These are phyloP conservation scores for Schizaphis graminum DNA, from an alignment of 2,888 invertebrate genomes.

Conservation along the genomic window DNA sequence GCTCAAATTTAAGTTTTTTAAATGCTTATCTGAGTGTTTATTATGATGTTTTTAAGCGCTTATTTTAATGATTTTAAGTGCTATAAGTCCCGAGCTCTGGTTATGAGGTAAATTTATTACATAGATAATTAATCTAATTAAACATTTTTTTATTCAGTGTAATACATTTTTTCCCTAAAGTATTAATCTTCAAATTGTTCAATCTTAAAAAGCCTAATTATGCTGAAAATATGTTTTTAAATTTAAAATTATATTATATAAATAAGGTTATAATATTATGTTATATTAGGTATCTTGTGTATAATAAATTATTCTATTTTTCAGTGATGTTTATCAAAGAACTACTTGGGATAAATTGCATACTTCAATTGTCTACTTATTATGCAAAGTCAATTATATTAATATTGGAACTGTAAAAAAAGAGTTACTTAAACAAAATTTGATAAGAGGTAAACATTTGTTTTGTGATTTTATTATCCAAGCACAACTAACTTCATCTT, in stretches of 20 bases:
- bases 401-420: conserved; percentile 93
- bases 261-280: not conserved
- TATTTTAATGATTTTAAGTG: too few species aligned
- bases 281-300: too few species aligned
- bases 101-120: not conserved
- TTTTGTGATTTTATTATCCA: conserved; percentile 93
- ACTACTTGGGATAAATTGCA: conserved; percentile 99
- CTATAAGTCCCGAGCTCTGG: too few species aligned
- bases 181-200: not conserved
- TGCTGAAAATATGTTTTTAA: not conserved
- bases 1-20: too few species aligned
- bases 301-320: not conserved
- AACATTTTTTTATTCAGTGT: not conserved
- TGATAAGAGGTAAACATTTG: conserved; percentile 94
- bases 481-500: conserved; percentile 97
- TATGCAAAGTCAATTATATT: conserved; percentile 96
- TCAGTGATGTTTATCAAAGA: conserved; percentile 92
- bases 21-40: too few species aligned
- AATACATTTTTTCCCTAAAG: not conserved
- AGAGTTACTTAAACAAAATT: conserved; percentile 93
- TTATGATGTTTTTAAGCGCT: too few species aligned
- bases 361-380: conserved; percentile 96
- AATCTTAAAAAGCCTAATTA: not conserved
- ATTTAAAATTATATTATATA: not conserved
- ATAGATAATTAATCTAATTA: not conserved